Evolutionary conservation across 2,888 invertebrate species (phyloP).

Genomic region (Galeopsomyia nigrocyanea): DNA sequence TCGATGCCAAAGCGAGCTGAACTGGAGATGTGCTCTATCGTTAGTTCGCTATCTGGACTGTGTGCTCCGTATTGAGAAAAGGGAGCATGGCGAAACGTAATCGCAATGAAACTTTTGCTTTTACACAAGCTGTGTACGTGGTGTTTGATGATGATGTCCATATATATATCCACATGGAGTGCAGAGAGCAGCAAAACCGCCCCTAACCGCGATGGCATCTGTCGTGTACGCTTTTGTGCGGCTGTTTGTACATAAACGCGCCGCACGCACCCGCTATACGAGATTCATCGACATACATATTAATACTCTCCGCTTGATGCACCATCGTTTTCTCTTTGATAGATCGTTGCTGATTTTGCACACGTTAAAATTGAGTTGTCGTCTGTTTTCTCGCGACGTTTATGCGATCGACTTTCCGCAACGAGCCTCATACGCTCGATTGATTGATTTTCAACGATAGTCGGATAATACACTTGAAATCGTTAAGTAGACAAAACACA

Average conservation of each 20-base stretch:
- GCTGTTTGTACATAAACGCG: slow-evolving; percentile 16
- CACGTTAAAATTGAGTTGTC: too few relatives aligned
- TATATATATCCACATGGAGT: neutral
- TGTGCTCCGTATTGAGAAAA: slow-evolving; percentile 8
- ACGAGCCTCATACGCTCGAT: too few relatives aligned
- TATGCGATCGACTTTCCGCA: too few relatives aligned
- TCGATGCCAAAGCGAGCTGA: slow-evolving; percentile 57
- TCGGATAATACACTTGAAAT: too few relatives aligned
- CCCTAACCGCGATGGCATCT: slow-evolving; percentile 17
- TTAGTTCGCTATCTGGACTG: slow-evolving; percentile 56
- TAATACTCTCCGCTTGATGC: too few relatives aligned
- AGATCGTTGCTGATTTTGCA: too few relatives aligned
- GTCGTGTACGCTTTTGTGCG: slow-evolving; percentile 12
- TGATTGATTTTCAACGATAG: too few relatives aligned
- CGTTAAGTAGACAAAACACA: too few relatives aligned
- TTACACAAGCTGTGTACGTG: neutral
- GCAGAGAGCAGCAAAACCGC: neutral
- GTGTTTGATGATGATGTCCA: neutral
- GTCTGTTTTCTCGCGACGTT: too few relatives aligned
- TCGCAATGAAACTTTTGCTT: slow-evolving; percentile 26
- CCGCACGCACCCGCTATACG: neutral
- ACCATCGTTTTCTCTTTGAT: too few relatives aligned
- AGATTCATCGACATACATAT: too few relatives aligned
- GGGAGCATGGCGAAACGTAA: slow-evolving; percentile 24
- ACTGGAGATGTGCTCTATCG: slow-evolving; percentile 64